Evolutionary conservation across 2,888 invertebrate species (phyloP).

Genomic region (Orchestes rusci): DNA sequence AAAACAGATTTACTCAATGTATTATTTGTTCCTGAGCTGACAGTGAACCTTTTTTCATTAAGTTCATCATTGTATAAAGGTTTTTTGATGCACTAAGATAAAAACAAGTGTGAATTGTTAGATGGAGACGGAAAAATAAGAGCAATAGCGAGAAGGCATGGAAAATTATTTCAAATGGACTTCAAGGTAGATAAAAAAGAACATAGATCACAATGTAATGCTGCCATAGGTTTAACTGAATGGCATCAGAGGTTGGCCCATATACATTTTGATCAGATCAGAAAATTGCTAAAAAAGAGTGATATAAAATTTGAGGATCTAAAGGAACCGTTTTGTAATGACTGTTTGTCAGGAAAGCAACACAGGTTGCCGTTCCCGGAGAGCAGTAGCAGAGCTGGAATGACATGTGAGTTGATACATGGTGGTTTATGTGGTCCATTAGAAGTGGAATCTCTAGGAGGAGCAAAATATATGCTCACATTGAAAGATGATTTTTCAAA

Average conservation of each 20-base stretch:
- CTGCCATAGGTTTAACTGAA: not conserved
- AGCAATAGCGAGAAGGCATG: conserved; percentile 1
- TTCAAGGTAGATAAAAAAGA: conserved; percentile 1
- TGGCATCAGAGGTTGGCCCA: not conserved
- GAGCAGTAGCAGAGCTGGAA: not conserved
- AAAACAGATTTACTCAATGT: not conserved
- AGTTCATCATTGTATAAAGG: not conserved
- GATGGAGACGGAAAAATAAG: not conserved
- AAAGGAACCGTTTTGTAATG: not conserved
- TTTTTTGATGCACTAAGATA: not conserved
- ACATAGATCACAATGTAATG: not conserved
- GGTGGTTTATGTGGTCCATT: conserved; percentile 6
- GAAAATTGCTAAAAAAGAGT: not conserved
- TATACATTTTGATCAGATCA: not conserved
- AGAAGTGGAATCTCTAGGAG: conserved; percentile 4
- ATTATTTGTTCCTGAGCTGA: not conserved
- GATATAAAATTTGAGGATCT: not conserved
- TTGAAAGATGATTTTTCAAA: conserved; percentile 8
- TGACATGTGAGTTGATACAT: conserved; percentile 2
- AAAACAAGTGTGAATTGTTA: conserved; percentile 3
- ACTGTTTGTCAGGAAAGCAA: conserved; percentile 3
- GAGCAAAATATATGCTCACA: conserved; percentile 1
- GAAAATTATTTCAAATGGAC: conserved; percentile 5
- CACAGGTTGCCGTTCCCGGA: conserved; percentile 2
- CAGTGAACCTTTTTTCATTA: conserved; percentile 1